These are phyloP conservation scores for Drosophila tropicalis DNA, from an alignment of 1,140 invertebrate species.

Conservation along the genomic window DNA sequence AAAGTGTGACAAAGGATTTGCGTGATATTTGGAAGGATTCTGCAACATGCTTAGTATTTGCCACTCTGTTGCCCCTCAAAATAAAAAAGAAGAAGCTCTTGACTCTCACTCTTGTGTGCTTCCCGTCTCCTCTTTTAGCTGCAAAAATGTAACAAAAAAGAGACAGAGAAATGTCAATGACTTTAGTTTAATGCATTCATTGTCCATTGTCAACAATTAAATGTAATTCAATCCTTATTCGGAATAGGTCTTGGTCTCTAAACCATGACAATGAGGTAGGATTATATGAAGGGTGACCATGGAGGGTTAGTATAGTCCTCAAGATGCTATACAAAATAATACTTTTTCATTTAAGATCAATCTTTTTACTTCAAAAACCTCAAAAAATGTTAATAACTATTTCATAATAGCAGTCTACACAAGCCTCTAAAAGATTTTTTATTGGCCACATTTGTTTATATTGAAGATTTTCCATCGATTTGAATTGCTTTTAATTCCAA, in stretches of 20 bases:
- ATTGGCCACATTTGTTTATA: too few relatives aligned
- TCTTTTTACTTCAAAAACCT: too few relatives aligned
- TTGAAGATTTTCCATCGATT: too few relatives aligned
- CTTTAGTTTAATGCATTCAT: slow-evolving; percentile 39
- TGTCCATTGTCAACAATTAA: slow-evolving; percentile 63
- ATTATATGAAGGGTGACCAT: neutral
- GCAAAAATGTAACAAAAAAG: slow-evolving; percentile 38
- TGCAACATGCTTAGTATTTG: slow-evolving; percentile 81
- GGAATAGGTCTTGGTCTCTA: slow-evolving; percentile 21
- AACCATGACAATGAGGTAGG: slow-evolving; percentile 31
- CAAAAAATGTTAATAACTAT: too few relatives aligned
- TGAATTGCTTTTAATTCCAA: too few relatives aligned
- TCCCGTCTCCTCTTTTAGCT: slow-evolving; percentile 11
- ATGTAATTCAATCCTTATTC: slow-evolving; percentile 49
- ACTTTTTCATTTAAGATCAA: too few relatives aligned
- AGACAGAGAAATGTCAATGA: slow-evolving; percentile 61
- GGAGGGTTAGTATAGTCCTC: neutral
- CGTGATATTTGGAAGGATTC: slow-evolving; percentile 83
- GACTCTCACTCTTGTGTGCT: neutral
- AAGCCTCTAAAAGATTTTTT: too few relatives aligned
- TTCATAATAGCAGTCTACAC: too few relatives aligned
- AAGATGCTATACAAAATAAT: too few relatives aligned
- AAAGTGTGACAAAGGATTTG: slow-evolving; percentile 83
- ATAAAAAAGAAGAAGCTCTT: slow-evolving; percentile 22
- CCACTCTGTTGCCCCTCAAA: slow-evolving; percentile 37